A percentile compares a stretch with the other conserved stretches of the same genome.
Evolutionary conservation across 2,113 vertebrate genomes (phyloP).

Genomic region (Galeopterus variegatus): DNA sequence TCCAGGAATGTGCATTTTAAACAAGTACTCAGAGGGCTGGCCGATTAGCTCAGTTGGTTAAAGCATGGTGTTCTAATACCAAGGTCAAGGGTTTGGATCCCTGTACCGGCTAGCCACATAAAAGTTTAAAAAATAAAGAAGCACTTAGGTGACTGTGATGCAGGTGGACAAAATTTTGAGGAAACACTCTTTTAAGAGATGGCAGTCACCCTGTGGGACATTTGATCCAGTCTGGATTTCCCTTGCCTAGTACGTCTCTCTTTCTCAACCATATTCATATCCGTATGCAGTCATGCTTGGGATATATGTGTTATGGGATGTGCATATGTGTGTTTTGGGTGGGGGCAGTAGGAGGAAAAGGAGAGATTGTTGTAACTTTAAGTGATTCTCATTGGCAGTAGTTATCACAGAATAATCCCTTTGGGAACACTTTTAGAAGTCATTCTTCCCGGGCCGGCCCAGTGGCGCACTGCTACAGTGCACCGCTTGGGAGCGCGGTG

Average conservation of each 20-base stretch:
- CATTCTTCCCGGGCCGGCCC: no score
- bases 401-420: background rate
- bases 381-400: slow-evolving; percentile 15
- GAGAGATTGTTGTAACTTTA: background rate
- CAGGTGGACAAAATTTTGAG: background rate
- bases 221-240: background rate
- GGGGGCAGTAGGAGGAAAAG: slow-evolving; percentile 4
- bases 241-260: slow-evolving; percentile 5
- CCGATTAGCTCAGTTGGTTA: no score
- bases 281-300: background rate
- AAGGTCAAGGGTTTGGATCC: no score
- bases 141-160: background rate
- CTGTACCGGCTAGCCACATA: no score
- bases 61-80: no score
- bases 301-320: background rate
- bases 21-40: background rate
- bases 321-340: background rate
- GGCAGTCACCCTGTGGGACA: background rate
- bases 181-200: background rate
- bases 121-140: no score
- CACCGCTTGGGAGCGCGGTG: no score
- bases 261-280: background rate
- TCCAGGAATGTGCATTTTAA: slow-evolving; percentile 20
- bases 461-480: no score
- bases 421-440: background rate